phyloP scores from a whole-genome alignment of 2,113 vertebrate genomes.

The Sinocyclocheilus anshuiensis region DNA sequence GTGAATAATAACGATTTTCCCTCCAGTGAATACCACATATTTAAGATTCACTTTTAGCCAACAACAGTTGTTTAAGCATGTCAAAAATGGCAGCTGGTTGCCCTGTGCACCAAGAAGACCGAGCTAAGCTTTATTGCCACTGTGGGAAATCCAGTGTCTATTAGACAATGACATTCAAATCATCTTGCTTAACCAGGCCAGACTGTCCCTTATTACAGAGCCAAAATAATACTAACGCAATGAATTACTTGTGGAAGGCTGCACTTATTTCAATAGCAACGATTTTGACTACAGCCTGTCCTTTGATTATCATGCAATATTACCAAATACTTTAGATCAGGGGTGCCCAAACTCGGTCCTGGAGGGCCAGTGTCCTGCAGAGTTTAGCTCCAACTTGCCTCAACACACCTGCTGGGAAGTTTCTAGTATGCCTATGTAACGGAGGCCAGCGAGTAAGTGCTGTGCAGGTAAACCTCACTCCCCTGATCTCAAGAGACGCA shows the following conservation, averaged over 20 bases:
- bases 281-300: not conserved
- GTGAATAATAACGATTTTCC: constrained; percentile 24
- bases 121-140: not conserved
- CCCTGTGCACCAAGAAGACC: not conserved
- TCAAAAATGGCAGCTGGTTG: not conserved
- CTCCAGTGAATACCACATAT: constrained; percentile 15
- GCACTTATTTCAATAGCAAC: not conserved
- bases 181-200: not conserved
- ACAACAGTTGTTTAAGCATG: constrained; percentile 25
- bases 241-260: not conserved
- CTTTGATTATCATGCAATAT: not conserved
- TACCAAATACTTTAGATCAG: too few relatives aligned
- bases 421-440: too few relatives aligned
- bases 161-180: not conserved
- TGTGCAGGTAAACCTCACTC: too few relatives aligned
- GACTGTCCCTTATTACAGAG: not conserved
- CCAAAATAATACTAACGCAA: not conserved
- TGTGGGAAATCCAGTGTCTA: not conserved
- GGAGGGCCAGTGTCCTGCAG: too few relatives aligned
- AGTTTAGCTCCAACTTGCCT: too few relatives aligned
- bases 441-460: too few relatives aligned
- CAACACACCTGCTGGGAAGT: too few relatives aligned
- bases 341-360: too few relatives aligned
- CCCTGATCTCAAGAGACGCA: too few relatives aligned
- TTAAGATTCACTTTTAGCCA: constrained; percentile 5